A percentile compares a stretch with the other conserved stretches of the same genome.
Conservation (phyloP, 2,113 vertebrate species). For the Pseudopodoces humilis region DNA sequence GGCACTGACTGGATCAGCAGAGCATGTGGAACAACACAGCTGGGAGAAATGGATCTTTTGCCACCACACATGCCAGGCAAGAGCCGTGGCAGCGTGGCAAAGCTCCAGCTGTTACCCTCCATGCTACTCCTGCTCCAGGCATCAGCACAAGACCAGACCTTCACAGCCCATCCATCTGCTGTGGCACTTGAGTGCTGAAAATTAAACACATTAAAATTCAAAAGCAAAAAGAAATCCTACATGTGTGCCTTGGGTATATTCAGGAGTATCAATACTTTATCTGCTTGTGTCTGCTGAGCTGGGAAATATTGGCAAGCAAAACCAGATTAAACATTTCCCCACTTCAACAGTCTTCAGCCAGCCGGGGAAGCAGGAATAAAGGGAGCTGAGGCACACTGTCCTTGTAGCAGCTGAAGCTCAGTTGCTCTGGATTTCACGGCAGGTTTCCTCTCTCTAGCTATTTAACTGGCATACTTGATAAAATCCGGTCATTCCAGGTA, state of each 20-base stretch:
- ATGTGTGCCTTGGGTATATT: neutral
- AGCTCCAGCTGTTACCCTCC: neutral
- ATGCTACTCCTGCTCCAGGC: accelerated
- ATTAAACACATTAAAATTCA: neutral
- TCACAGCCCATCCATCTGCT: neutral
- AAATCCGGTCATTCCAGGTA: neutral
- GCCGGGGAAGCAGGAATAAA: neutral
- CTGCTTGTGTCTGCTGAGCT: neutral
- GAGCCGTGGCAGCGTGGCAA: neutral
- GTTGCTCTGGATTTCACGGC: neutral
- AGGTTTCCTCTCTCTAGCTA: neutral
- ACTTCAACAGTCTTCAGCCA: neutral
- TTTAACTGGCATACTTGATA: neutral
- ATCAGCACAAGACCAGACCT: neutral
- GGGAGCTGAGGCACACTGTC: neutral
- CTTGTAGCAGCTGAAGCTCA: neutral
- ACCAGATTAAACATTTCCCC: neutral
- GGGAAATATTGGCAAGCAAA: neutral
- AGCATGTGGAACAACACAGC: neutral
- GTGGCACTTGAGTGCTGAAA: neutral
- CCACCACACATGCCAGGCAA: neutral
- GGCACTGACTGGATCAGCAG: accelerated
- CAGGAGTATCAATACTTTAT: neutral
- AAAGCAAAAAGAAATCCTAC: neutral
- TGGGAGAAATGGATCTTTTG: neutral